Evolutionary conservation across 2,113 vertebrate genomes (phyloP), one percentile per base, ranked within the genome.

Genomic region (Podarcis raffonei): DNA sequence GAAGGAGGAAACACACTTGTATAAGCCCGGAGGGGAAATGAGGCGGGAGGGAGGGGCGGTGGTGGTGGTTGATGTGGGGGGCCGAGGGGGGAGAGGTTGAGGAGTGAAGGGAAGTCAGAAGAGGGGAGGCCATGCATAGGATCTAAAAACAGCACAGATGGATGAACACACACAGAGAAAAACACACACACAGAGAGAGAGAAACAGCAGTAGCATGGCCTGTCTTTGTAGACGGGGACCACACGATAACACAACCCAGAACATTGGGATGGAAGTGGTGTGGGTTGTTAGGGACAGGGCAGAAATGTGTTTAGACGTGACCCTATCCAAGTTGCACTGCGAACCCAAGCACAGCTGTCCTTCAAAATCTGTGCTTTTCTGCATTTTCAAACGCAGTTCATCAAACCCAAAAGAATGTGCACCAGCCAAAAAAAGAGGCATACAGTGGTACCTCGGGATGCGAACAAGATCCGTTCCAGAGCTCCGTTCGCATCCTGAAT

Each of bases 101-200:
- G 32, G 74, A 75, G 42, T 71, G 83, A 85, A 89, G 87, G 81
- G 82, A 84, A 85, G 76, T 84, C 48, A 53, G 48, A 53, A 53
- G 65, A 8, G 57, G 84, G 68, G 65, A 35, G 77, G 7, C 74
- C 39, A 35, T 57, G 39, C 81, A 84, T 39, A 69, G 39, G 37
- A 77, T 89, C 81, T 89, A 83, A 89, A 89, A 89, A 69, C 81
- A 89, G 81, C 81, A 78, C 87, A 89, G 82, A 89, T 84, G 74
- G 74, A 68, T 22, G 25, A 59, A 57, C 18, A 78, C 22, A 48
- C 25, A 62, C n/a, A 65, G 53, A 62, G 57, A 23, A 57, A 65
- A n/a, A 35, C 1, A 53, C 78, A 69, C 48, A 53, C 48, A n/a
- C n/a, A n/a, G n/a, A 53, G 2, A n/a, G 59, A 22, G 25, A 75